Evolutionary conservation across 2,113 vertebrate genomes (phyloP), one percentile per base, ranked within the genome.

Genomic region (Centrocercus urophasianus): DNA sequence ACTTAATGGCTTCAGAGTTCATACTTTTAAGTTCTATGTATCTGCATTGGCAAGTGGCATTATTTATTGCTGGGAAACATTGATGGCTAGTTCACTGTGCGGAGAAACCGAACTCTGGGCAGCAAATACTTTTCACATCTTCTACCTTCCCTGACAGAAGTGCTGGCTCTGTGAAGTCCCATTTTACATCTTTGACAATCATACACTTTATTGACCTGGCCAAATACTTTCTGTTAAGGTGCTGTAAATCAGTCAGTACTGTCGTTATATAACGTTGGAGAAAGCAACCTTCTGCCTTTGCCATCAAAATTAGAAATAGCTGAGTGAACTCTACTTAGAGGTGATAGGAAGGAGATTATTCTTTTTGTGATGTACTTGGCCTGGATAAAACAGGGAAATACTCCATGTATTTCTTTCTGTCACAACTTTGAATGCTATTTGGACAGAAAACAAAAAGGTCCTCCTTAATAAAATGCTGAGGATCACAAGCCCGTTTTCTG

Each of bases 291-390:
- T 81, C 89, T 52, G 36, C 45, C n/a, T 94, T 92, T 93, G 81
- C 76, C 74, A 92, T 84, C 83, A 92, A 93, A 93, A 93, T 92
- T 82, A 88, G 86, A 90, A 86, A 84, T 79, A 36, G 36, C 43
- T 61, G 78, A 86, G 83, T 61, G 61, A 88, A 75, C 56, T 91
- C 38, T 77, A 24, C 59, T 83, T 83, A 76, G 60, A 50, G 57
- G 38, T 56, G 52, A 50, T 82, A 74, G 59, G 66, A 92, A 84
- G 52, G 47, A 90, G 38, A 75, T 93, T 77, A 60, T 86, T 86
- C 24, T 82, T 93, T 86, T 90, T 79, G 88, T 86, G 86, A 65
- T 82, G 16, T 56, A 60, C n/a, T 48, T 86, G 57, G 28, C 48
- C 48, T 57, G 20, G 36, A 21, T 90, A 70, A 65, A 67, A 18